phyloP scores from a whole-genome alignment of 1,140 invertebrate genomes.

The Zaprionus davidi region DNA sequence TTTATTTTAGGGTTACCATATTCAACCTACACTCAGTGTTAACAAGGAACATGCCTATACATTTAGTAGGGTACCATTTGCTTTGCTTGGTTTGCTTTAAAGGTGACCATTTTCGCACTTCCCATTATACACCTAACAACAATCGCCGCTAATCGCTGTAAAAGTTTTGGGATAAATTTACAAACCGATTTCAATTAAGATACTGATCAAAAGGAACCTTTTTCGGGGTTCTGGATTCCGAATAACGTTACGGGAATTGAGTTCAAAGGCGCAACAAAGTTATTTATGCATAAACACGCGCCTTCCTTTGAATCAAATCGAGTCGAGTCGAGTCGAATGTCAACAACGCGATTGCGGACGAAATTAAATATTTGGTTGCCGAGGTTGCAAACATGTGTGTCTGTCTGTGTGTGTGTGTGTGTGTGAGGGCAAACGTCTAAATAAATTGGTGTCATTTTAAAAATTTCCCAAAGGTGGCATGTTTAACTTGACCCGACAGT shows the following conservation, averaged over 20 bases:
- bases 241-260: conserved; percentile 24
- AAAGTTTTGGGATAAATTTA: not conserved
- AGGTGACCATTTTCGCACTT: not conserved
- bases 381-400: conserved; percentile 27
- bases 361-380: conserved; percentile 74
- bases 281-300: conserved; percentile 78
- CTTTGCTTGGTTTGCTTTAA: not conserved
- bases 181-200: conserved; percentile 16
- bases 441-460: conserved; percentile 81
- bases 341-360: conserved; percentile 63
- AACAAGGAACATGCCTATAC: too few relatives aligned
- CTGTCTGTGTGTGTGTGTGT: not conserved
- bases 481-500: conserved; percentile 51
- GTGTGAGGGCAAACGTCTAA: conserved; percentile 54
- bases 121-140: not conserved
- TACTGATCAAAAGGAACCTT: conserved; percentile 13
- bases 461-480: conserved; percentile 79
- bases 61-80: not conserved
- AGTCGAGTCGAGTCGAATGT: conserved; percentile 53
- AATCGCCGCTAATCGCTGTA: not conserved
- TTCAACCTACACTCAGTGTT: not conserved
- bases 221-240: not conserved
- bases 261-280: conserved; percentile 63
- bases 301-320: conserved; percentile 69
- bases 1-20: not conserved